Evolutionary conservation across 2,113 vertebrate genomes (phyloP).

Genomic region (Jacana jacana): DNA sequence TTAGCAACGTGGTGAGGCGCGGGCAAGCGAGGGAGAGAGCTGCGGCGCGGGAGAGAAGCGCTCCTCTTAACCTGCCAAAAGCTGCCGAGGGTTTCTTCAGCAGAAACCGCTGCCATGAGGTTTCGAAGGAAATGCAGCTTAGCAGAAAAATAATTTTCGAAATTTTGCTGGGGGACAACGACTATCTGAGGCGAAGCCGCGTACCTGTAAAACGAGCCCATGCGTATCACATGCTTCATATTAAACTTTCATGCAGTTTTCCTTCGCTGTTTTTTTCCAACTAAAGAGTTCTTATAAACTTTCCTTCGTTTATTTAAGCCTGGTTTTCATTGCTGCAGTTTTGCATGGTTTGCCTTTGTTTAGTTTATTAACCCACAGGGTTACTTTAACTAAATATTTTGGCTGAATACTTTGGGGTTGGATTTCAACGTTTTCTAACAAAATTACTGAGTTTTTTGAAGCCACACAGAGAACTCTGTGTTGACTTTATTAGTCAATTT

Average conservation of each 20-base stretch:
- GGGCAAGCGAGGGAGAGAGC: neutral
- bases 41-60: neutral
- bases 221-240: slow-evolving; percentile 87
- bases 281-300: slow-evolving; percentile 92
- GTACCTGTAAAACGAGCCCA: slow-evolving; percentile 74
- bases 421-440: slow-evolving; percentile 89
- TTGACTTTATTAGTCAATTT: slow-evolving; percentile 82
- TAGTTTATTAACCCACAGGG: slow-evolving; percentile 98
- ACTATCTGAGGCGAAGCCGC: neutral
- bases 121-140: slow-evolving; percentile 14
- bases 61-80: neutral
- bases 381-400: slow-evolving; percentile 96
- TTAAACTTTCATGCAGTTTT: slow-evolving; percentile 85
- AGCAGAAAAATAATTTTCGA: neutral
- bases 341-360: slow-evolving; percentile 98
- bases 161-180: neutral
- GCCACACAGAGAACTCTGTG: slow-evolving; percentile 81
- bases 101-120: neutral
- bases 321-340: slow-evolving; percentile 98
- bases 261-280: slow-evolving; percentile 73
- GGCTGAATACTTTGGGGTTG: slow-evolving; percentile 86
- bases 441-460: slow-evolving; percentile 84
- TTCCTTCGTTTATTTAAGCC: slow-evolving; percentile 94
- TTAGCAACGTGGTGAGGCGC: neutral
- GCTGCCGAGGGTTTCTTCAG: neutral